Conservation (phyloP, 2,888 invertebrate species). For the Cephonodes hylas region DNA sequence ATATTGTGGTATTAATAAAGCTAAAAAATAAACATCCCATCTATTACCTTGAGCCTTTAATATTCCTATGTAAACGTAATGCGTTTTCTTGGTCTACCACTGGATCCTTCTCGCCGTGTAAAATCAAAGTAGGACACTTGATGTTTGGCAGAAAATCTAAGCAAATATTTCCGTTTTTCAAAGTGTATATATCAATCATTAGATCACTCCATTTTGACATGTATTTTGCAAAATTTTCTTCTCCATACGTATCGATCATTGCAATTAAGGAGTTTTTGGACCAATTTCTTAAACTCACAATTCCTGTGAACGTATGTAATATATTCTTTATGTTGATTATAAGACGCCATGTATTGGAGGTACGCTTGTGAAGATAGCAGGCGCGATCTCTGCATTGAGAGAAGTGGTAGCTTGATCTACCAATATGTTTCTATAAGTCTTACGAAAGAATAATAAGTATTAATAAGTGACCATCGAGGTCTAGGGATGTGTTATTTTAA, state of each 20-base stretch:
- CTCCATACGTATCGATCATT: constrained; percentile 87
- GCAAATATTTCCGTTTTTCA: constrained; percentile 87
- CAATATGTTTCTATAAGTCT: no score
- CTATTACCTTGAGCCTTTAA: constrained; percentile 85
- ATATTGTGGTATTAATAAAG: no score
- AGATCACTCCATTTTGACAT: constrained; percentile 89
- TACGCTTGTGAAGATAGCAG: no score
- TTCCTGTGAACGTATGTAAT: no score
- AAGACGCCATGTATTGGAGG: no score
- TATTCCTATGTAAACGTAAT: constrained; percentile 84
- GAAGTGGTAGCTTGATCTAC: no score
- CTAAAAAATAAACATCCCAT: no score
- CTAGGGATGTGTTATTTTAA: no score
- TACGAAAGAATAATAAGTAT: no score
- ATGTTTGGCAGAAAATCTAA: constrained; percentile 83
- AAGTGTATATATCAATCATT: constrained; percentile 77
- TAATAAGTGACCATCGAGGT: no score
- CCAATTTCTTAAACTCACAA: constrained; percentile 88
- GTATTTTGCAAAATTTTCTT: constrained; percentile 83
- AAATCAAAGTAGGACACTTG: constrained; percentile 87
- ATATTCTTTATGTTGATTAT: no score
- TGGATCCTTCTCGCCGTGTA: constrained; percentile 92
- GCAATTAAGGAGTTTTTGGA: constrained; percentile 88
- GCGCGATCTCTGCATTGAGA: no score
- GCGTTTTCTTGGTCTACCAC: constrained; percentile 88